Evolutionary conservation across 2,797 vertebrate species (phyloP).

Genomic region (Leptatherina wallacei): DNA sequence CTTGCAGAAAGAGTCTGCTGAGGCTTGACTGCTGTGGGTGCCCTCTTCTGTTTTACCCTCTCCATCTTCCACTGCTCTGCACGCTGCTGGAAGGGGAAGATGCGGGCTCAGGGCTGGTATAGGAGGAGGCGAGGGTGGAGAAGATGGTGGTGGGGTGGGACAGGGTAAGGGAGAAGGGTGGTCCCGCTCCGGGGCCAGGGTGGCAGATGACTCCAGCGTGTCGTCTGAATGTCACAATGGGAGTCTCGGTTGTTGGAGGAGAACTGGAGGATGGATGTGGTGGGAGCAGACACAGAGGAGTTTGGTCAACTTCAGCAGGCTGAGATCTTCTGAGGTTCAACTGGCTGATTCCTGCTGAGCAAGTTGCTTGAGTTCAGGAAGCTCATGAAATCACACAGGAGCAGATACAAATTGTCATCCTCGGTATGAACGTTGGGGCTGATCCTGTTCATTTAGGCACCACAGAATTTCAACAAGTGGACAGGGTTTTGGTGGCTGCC

Average conservation of each 20-base stretch:
- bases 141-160: slow-evolving; percentile 72
- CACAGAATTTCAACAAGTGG: slow-evolving; percentile 32
- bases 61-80: slow-evolving; percentile 88
- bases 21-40: slow-evolving; percentile 77
- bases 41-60: slow-evolving; percentile 80
- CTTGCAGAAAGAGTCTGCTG: slow-evolving; percentile 90
- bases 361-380: slow-evolving; percentile 9
- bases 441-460: slow-evolving; percentile 42
- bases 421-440: neutral
- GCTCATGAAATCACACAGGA: neutral
- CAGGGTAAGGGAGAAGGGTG: slow-evolving; percentile 81
- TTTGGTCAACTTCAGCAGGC: slow-evolving; percentile 2
- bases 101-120: slow-evolving; percentile 82
- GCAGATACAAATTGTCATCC: slow-evolving; percentile 17
- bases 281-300: neutral
- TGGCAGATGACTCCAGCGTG: slow-evolving; percentile 84
- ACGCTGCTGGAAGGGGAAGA: slow-evolving; percentile 86
- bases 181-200: slow-evolving; percentile 90
- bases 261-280: slow-evolving; percentile 8
- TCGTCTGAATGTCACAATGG: slow-evolving; percentile 42
- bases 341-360: neutral
- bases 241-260: slow-evolving; percentile 10
- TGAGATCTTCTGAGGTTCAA: slow-evolving; percentile 10
- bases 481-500: slow-evolving; percentile 25
- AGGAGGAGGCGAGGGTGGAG: slow-evolving; percentile 64